Evolutionary conservation across 1,140 invertebrate species (phyloP).

Genomic region (Drosophila pectinifera): DNA sequence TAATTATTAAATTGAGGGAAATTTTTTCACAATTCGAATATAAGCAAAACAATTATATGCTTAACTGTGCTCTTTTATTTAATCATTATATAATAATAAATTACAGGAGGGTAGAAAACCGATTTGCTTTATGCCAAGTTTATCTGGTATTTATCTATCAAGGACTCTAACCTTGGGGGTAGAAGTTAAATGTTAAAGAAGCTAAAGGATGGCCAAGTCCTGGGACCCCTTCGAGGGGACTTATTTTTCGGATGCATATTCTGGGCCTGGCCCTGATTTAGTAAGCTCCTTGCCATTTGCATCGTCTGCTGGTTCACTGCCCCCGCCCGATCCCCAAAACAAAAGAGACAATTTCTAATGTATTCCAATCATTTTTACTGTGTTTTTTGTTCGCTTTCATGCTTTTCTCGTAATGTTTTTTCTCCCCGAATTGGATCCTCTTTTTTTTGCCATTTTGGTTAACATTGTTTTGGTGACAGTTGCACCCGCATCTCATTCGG

Average conservation of each 20-base stretch:
- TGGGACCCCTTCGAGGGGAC: not conserved
- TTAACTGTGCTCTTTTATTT: too few species aligned
- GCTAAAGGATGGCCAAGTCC: not conserved
- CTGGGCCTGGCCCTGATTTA: constrained; percentile 1
- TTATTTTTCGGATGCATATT: not conserved
- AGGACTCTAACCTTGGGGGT: too few species aligned
- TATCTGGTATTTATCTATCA: too few species aligned
- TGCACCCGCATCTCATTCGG: constrained; percentile 53
- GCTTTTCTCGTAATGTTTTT: constrained; percentile 38
- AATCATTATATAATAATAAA: too few species aligned
- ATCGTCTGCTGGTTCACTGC: constrained; percentile 19
- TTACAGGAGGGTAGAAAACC: too few species aligned
- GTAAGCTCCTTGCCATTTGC: constrained; percentile 25
- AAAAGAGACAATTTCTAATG: constrained; percentile 66
- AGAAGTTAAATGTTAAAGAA: too few species aligned
- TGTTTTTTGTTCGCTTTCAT: constrained; percentile 41
- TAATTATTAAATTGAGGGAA: too few species aligned
- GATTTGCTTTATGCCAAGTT: too few species aligned
- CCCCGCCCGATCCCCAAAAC: constrained; percentile 10
- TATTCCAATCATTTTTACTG: constrained; percentile 62
- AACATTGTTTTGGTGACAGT: constrained; percentile 70
- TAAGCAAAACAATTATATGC: too few species aligned
- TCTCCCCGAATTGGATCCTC: constrained; percentile 15
- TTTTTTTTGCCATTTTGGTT: constrained; percentile 60
- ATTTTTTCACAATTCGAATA: too few species aligned